Evolutionary conservation across 2,888 invertebrate genomes (phyloP), one percentile per base, ranked within the genome.

Genomic region (Linnaemya vulpina): DNA sequence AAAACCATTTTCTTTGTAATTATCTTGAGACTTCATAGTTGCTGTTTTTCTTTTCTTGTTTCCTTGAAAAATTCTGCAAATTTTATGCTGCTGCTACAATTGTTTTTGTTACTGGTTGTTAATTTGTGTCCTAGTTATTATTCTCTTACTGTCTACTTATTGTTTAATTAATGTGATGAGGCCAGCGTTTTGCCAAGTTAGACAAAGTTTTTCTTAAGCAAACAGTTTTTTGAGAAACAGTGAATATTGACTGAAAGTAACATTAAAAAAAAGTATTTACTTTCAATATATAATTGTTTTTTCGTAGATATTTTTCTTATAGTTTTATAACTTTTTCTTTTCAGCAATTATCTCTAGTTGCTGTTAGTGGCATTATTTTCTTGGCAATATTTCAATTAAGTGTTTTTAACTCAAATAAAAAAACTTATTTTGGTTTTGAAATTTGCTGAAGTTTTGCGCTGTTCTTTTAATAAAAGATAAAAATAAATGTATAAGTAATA

Each of bases 121-220:
- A 35, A n/a, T 22, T n/a, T 22, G 67, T 67, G 38, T 22, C 35
- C 22, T 15, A 8, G 25, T 35, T 49, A 49, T 60, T 68, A 68
- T 68, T 49, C 67, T 49, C 58, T 76, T 22, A 60, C 49, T 68
- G 67, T 77, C 68, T 68, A 15, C 38, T 67, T 67, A 58, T 38
- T 35, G 68, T 77, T 68, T 77, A 77, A 77, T 77, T 68, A 60
- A 58, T n/a, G n/a, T 38, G 46, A 58, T 60, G 77, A 68, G 68
- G 77, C 77, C 77, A 40, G 7, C 1, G 35, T 11, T 8, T 51
- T 68, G 1, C 13, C 7, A 51, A 35, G 17, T 30, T 1, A 35
- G 17, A 30, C 49, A 20, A 17, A 20, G 20, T 40, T 22, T 40
- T 40, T 15, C 8, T 62, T 17, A 60, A 60, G 3, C n/a, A 17